Evolutionary conservation across 1,140 invertebrate genomes (phyloP).

Genomic region (Zaprionus inermis): DNA sequence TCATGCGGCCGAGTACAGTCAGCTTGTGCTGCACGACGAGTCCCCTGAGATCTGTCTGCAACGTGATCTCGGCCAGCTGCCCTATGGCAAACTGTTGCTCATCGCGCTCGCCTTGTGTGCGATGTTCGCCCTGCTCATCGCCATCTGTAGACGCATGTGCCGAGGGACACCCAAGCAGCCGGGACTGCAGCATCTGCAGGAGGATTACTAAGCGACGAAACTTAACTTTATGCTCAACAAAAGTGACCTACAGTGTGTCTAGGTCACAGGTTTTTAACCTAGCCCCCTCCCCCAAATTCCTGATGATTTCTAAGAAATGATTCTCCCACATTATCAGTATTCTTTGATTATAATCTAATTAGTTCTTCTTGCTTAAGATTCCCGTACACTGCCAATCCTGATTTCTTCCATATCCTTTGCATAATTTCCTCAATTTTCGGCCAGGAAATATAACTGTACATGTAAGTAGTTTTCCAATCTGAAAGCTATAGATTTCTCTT

Average conservation of each 20-base stretch:
- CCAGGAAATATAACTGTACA: conserved; percentile 24
- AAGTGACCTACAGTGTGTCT: neutral
- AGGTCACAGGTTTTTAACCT: neutral
- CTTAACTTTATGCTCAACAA: neutral
- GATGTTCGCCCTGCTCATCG: conserved; percentile 83
- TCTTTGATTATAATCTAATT: too few species aligned
- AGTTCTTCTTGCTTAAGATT: too few species aligned
- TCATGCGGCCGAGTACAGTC: conserved; percentile 83
- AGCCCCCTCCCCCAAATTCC: too few species aligned
- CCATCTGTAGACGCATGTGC: conserved; percentile 84
- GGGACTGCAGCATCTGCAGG: conserved; percentile 60
- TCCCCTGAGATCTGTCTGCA: conserved; percentile 87
- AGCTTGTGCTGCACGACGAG: conserved; percentile 87
- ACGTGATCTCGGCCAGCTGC: conserved; percentile 75
- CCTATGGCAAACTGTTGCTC: conserved; percentile 85
- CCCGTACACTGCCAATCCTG: neutral
- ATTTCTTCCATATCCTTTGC: neutral
- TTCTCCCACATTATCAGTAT: too few species aligned
- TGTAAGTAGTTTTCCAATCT: conserved; percentile 65
- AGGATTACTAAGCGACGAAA: conserved; percentile 57
- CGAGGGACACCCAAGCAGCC: conserved; percentile 62
- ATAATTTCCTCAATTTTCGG: neutral
- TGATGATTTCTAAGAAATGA: too few species aligned
- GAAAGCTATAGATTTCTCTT: conserved; percentile 41
- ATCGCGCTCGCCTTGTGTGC: conserved; percentile 85